phyloP scores from a whole-genome alignment of 2,888 invertebrate genomes.

The Aporophyla nigra region DNA sequence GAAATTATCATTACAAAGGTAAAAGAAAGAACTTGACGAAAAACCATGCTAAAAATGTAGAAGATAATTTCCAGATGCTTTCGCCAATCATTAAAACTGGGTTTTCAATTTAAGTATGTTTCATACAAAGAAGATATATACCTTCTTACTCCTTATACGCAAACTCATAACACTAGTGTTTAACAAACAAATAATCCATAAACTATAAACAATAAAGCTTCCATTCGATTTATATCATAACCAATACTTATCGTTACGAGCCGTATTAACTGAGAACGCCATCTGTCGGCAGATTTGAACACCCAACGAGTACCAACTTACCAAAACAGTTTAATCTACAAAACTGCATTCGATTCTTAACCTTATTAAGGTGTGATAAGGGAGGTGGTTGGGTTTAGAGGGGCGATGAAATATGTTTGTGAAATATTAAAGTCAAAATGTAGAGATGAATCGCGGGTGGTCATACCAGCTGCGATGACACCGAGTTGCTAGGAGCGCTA shows the following conservation, averaged over 20 bases:
- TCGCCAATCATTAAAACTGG: too few species aligned
- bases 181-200: constrained; percentile 81
- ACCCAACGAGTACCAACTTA: constrained; percentile 62
- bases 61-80: not conserved
- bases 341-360: constrained; percentile 59
- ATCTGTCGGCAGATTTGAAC: constrained; percentile 82
- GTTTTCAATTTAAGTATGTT: not conserved
- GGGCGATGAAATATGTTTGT: constrained; percentile 49
- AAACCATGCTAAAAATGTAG: not conserved
- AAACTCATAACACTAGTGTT: constrained; percentile 68
- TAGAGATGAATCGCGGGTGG: constrained; percentile 85
- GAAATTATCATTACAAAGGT: not conserved
- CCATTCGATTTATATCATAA: constrained; percentile 78
- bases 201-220: constrained; percentile 71
- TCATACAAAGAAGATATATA: constrained; percentile 24
- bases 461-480: constrained; percentile 83
- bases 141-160: constrained; percentile 7
- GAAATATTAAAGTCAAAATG: constrained; percentile 80
- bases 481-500: constrained; percentile 60
- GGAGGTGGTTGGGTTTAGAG: not conserved
- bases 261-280: constrained; percentile 83
- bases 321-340: not conserved
- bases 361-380: constrained; percentile 41
- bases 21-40: not conserved
- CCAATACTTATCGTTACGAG: constrained; percentile 76